Base-by-base conservation (phyloP, 2,113 vertebrate genomes). In the Merops nubicus region DNA sequence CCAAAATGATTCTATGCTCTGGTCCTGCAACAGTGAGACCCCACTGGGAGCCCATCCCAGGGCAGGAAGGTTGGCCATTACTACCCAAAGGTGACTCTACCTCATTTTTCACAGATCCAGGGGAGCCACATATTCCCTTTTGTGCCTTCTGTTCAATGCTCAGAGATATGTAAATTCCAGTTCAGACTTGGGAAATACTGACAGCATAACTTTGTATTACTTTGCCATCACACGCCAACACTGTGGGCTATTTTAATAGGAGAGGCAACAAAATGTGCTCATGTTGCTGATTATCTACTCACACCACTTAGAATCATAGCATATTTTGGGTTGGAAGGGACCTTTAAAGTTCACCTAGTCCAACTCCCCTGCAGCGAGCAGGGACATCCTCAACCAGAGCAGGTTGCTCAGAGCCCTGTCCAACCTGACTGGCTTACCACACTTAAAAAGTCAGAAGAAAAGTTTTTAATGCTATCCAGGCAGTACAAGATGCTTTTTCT, bases 11-110 rank as follows among this genome's bases (percentile, higher is more conserved):
- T 48, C 43, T 34, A 47, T 47, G 33, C 5, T 36, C 34, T 15
- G 12, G 53, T 74, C 42, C 47, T 34, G 50, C 22, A 28, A 20
- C 48, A 31, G 36, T 1, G 0, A 64, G 28, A 53, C 23, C 11
- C 25, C 25, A 34, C 2, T 0, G 2, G 43, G 15, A 53, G 29
- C 15, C 50, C 25, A 20, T 16, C 12, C 19, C 38, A 47, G 4
- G 6, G 25, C 38, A 33, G 6, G 23, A 42, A 64, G 21, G 14
- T 20, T 53, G 23, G 25, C 38, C 9, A 5, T 28, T n/a, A 28
- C 45, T 38, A 34, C 38, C 26, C 34, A 45, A 16, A 56, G 21
- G 60, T 13, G 28, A 11, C 22, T 50, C 42, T 15, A 40, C 31
- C 42, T 83, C 9, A 1, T 51, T 83, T 85, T 57, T 56, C 40